phyloP scores from a whole-genome alignment of 1,140 invertebrate genomes.

The Eulimnadia texana region DNA sequence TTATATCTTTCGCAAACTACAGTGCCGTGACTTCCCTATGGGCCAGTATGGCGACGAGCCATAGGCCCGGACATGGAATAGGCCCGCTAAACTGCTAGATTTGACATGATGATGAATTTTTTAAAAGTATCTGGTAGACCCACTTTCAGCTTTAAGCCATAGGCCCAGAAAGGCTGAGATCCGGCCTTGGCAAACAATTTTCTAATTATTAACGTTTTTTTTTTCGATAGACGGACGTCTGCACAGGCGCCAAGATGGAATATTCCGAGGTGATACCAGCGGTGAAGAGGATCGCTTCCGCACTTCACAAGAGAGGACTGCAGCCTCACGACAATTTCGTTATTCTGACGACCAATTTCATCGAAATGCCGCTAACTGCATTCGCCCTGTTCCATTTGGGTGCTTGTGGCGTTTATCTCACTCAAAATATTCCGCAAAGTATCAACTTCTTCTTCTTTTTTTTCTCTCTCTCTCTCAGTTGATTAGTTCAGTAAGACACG shows the following conservation, averaged over 20 bases:
- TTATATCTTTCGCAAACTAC: no score
- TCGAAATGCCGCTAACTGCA: background rate
- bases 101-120: no score
- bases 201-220: background rate
- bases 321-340: background rate
- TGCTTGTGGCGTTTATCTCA: background rate
- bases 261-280: background rate
- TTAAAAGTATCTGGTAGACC: no score
- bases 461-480: background rate
- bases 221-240: slow-evolving; percentile 2
- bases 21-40: no score
- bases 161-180: no score
- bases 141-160: no score
- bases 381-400: background rate
- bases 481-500: no score
- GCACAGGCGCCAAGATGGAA: background rate
- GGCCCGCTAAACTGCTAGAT: no score
- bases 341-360: background rate
- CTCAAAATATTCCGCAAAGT: background rate
- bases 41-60: no score
- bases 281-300: background rate
- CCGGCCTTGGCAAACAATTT: no score
- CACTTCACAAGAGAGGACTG: background rate
- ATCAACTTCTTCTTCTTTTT: background rate
- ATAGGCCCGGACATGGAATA: no score